A percentile compares a stretch with the other conserved stretches of the same genome.
phyloP scores from a whole-genome alignment of 2,797 vertebrate species.

The Ctenochaetus hawaiiensis region DNA sequence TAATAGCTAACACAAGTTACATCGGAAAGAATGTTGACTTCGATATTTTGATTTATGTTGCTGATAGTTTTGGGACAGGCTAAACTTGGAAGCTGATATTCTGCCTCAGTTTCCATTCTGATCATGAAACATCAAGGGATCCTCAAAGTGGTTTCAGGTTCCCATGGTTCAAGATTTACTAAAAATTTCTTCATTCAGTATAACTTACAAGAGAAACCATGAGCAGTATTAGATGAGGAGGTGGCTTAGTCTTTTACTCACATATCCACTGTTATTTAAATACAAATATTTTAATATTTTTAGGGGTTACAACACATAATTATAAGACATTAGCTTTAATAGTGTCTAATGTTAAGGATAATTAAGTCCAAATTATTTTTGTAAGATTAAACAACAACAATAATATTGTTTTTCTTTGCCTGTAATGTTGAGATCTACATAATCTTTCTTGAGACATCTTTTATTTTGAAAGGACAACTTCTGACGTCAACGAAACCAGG shows the following conservation, averaged over 20 bases:
- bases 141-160: neutral
- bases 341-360: too few relatives aligned
- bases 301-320: too few relatives aligned
- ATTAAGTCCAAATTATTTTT: too few relatives aligned
- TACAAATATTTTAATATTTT: too few relatives aligned
- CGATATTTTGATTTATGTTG: conserved; percentile 9
- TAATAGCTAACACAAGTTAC: neutral
- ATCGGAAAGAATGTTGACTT: neutral
- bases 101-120: neutral
- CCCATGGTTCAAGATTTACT: conserved; percentile 26
- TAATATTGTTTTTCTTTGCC: too few relatives aligned
- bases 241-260: neutral
- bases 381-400: too few relatives aligned
- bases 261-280: neutral
- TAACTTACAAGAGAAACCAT: neutral
- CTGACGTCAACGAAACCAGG: conserved; percentile 57
- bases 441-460: conserved; percentile 11
- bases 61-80: conserved; percentile 11
- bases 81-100: conserved; percentile 2
- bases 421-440: too few relatives aligned
- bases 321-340: too few relatives aligned
- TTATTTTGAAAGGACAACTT: conserved; percentile 63
- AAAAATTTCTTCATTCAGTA: neutral
- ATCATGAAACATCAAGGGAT: conserved; percentile 36
- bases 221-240: neutral